Evolutionary conservation across 2,113 vertebrate genomes (phyloP), one percentile per base, ranked within the genome.

Genomic region (Pseudois nayaur): DNA sequence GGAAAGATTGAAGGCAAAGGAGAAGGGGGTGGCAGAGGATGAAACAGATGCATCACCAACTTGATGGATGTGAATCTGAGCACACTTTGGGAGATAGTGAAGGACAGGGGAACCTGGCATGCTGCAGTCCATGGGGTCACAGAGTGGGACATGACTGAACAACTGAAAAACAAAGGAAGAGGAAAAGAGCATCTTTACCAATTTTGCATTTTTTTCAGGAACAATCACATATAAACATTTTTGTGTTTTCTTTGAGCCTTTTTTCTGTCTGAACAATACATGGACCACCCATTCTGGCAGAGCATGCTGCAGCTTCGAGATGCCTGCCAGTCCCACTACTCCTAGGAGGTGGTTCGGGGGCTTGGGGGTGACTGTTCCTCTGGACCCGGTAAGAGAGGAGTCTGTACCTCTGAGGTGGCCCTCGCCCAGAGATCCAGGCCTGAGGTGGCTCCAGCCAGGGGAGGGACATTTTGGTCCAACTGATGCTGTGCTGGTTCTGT

Each of bases 291-390:
- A 6, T 16, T 60, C 12, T 9, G 78, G 25, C 8, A 29, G 67
- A 55, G 12, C 40, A 6, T 2, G 15, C 23, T 2, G 19, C 17
- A 14, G 82, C 54, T 29, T 36, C 11, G 2, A 60, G 52, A 13
- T 15, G 52, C 40, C 2, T 5, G 23, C 40, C 31, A 10, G 64
- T 45, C 19, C 29, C 36, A 3, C 17, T 27, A 13, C 50, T 36
- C 29, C 60, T 19, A 8, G 36, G 50, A 27, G 19, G 29, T 10
- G 1, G 9, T 10, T 3, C 0, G 10, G 29, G 7, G 59, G 21
- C 3, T 5, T 5, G 15, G 54, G 48, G 81, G 62, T 55, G 13
- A 43, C 60, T 10, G 17, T 5, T 29, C 7, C 62, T 21, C 31
- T 64, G 31, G 33, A 59, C 52, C 91, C 0, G 1, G 10, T 2